phyloP scores from a whole-genome alignment of 2,113 vertebrate species.

The Cinclus mexicanus region DNA sequence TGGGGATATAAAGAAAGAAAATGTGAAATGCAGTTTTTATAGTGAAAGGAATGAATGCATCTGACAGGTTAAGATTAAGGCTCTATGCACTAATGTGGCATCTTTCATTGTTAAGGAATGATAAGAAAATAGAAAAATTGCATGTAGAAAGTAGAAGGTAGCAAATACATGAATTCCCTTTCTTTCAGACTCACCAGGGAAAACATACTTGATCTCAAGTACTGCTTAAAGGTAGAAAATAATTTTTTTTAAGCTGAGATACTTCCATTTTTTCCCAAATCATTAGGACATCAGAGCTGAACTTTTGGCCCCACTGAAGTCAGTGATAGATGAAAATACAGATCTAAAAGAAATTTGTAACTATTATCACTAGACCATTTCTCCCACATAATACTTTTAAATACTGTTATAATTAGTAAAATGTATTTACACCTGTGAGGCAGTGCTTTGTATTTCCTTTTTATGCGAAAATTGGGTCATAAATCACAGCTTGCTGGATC shows the following conservation, averaged over 20 bases:
- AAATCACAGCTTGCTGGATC: not conserved
- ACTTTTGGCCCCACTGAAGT: not conserved
- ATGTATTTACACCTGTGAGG: conserved; percentile 14
- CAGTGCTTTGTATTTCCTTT: not conserved
- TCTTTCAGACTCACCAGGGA: conserved; percentile 32
- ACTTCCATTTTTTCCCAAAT: conserved; percentile 1
- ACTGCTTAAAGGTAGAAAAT: not conserved
- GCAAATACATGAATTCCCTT: conserved; percentile 26
- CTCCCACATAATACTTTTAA: conserved; percentile 35
- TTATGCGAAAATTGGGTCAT: not conserved
- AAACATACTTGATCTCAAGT: conserved; percentile 21
- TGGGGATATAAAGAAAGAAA: conserved; percentile 19
- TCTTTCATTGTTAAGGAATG: conserved; percentile 57
- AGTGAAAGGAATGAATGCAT: conserved; percentile 50
- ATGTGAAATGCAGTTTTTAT: conserved; percentile 51
- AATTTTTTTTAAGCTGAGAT: not conserved
- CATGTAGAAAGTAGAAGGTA: conserved; percentile 20
- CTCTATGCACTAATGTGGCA: conserved; percentile 47
- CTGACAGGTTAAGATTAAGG: conserved; percentile 60
- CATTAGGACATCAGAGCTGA: conserved; percentile 7
- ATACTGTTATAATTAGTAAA: conserved; percentile 30
- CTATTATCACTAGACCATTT: conserved; percentile 18
- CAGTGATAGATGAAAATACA: not conserved
- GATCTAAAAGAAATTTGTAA: not conserved
- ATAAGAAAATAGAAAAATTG: conserved; percentile 71